Evolutionary conservation across 2,797 vertebrate genomes (phyloP).

Genomic region (Myotis findleyi): DNA sequence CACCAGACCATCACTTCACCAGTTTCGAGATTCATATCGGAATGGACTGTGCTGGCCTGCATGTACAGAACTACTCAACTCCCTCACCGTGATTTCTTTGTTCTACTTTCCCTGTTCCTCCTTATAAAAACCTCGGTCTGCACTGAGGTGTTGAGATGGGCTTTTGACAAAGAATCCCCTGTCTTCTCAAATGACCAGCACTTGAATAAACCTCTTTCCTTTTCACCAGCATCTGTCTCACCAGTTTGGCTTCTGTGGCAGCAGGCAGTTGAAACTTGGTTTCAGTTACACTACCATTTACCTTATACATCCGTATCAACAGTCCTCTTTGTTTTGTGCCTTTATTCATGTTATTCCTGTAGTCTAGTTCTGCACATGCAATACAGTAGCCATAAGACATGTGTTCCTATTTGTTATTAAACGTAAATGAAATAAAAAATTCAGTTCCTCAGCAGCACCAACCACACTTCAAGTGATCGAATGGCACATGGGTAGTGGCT

Average conservation of each 20-base stretch:
- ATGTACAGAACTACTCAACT: background rate
- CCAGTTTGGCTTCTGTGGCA: background rate
- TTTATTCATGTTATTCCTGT: background rate
- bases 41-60: background rate
- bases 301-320: background rate
- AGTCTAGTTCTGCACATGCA: background rate
- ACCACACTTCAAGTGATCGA: background rate
- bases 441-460: background rate
- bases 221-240: background rate
- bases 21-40: background rate
- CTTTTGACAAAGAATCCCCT: background rate
- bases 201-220: background rate
- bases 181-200: background rate
- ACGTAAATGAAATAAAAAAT: slow-evolving; percentile 20
- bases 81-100: background rate
- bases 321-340: background rate
- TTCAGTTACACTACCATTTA: background rate
- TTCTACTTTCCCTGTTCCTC: background rate
- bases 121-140: background rate
- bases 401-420: background rate
- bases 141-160: background rate
- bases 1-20: background rate
- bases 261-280: background rate
- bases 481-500: background rate
- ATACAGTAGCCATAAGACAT: background rate